A percentile compares a stretch with the other conserved stretches of the same genome.
Conservation (phyloP, 2,113 vertebrate genomes). For the Etheostoma spectabile region DNA sequence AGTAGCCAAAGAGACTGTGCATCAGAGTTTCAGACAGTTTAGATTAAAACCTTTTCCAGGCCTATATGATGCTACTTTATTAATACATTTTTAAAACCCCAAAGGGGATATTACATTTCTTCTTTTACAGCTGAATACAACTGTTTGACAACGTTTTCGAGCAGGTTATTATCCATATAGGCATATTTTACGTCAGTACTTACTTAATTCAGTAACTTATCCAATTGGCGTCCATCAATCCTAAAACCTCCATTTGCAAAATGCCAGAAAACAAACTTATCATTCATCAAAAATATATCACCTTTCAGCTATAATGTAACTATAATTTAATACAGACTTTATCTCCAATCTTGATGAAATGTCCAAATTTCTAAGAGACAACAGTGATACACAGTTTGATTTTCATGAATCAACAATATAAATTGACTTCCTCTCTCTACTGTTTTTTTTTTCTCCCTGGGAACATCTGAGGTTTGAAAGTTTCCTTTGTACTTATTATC, state of each 20-base stretch:
- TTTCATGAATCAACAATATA: slow-evolving; percentile 43
- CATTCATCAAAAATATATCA: not conserved
- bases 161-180: not conserved
- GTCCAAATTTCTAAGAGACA: not conserved
- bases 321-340: not conserved
- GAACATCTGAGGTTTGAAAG: slow-evolving; percentile 62
- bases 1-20: slow-evolving; percentile 3
- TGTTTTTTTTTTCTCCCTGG: slow-evolving; percentile 20
- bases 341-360: slow-evolving; percentile 16
- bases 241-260: not conserved
- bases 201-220: not conserved
- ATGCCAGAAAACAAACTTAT: not conserved
- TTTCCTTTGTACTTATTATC: slow-evolving; percentile 70
- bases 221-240: not conserved
- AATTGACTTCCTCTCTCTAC: slow-evolving; percentile 37
- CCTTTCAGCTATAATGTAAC: not conserved
- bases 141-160: not conserved
- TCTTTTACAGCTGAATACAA: slow-evolving; percentile 4
- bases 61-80: not conserved
- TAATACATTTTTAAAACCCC: not conserved
- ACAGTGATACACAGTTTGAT: slow-evolving; percentile 17
- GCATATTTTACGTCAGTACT: not conserved
- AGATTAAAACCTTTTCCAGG: not conserved
- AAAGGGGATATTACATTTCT: not conserved
- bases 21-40: not conserved